Evolutionary conservation across 2,797 vertebrate genomes (phyloP).

Genomic region (Sebastes flavidus): DNA sequence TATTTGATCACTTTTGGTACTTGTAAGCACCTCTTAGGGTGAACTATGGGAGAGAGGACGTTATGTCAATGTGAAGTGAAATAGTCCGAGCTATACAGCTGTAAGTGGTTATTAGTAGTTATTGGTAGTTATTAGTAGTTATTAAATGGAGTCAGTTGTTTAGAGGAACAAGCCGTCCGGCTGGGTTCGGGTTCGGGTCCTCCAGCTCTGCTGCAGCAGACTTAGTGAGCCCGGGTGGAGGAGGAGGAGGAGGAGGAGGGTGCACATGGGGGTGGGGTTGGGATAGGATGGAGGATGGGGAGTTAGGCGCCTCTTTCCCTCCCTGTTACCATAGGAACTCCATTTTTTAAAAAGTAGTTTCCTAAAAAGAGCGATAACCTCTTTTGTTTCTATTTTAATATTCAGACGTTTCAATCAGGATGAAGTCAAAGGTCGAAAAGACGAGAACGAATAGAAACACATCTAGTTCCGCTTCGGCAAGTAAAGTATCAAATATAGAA

Average conservation of each 20-base stretch:
- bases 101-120: no score
- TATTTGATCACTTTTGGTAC: not conserved
- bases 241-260: not conserved
- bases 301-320: conserved; percentile 67
- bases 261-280: conserved; percentile 64
- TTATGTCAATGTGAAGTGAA: not conserved
- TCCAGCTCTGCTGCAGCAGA: not conserved
- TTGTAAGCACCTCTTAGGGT: not conserved
- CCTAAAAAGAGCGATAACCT: not conserved
- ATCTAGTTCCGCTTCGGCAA: no score
- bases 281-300: conserved; percentile 50
- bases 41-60: not conserved
- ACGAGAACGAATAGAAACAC: no score
- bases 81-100: not conserved
- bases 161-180: not conserved
- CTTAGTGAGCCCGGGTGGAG: not conserved
- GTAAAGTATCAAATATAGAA: no score
- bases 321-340: conserved; percentile 70
- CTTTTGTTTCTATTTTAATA: not conserved
- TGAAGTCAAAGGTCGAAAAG: not conserved
- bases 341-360: conserved; percentile 43
- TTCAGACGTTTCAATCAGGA: not conserved
- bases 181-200: not conserved
- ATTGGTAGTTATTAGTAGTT: no score
- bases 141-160: not conserved